These are phyloP conservation scores for Centropristis striata DNA, from an alignment of 2,113 vertebrate species.

Conservation along the genomic window DNA sequence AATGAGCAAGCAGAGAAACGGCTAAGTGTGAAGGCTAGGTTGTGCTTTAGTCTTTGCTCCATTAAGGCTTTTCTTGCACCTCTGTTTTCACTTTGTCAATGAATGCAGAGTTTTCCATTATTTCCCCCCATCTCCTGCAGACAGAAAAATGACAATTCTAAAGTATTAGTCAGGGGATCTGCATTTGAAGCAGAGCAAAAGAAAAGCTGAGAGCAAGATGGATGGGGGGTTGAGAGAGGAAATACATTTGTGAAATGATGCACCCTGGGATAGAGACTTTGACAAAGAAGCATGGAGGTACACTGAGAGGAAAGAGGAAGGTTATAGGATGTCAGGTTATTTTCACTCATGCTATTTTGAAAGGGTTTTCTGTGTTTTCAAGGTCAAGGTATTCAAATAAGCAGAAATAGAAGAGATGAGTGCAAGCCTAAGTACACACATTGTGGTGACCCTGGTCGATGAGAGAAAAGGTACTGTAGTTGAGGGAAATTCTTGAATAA, in stretches of 20 bases:
- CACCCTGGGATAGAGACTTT: conserved; percentile 39
- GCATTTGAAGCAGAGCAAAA: conserved; percentile 61
- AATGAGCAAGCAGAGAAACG: conserved; percentile 47
- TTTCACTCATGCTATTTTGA: conserved; percentile 25
- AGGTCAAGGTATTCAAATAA: conserved; percentile 54
- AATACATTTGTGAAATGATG: conserved; percentile 63
- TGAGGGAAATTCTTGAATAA: neutral
- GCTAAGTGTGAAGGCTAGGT: conserved; percentile 31
- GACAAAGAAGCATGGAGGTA: conserved; percentile 46
- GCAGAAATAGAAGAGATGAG: conserved; percentile 11
- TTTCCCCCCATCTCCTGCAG: conserved; percentile 46
- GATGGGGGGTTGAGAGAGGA: conserved; percentile 40
- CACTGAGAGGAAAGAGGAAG: conserved; percentile 26
- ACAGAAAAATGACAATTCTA: conserved; percentile 61
- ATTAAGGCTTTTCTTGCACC: conserved; percentile 59
- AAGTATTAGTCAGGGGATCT: conserved; percentile 58
- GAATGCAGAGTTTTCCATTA: conserved; percentile 44
- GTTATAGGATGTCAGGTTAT: conserved; percentile 28
- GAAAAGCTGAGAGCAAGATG: conserved; percentile 59
- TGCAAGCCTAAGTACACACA: neutral
- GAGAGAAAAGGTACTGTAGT: neutral
- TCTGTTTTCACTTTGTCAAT: conserved; percentile 56
- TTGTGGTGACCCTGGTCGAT: conserved; percentile 15
- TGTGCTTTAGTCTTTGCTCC: conserved; percentile 52
- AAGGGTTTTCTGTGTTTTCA: conserved; percentile 26